Conservation (phyloP, 2,113 vertebrate species). For the Muntiacus muntjak region DNA sequence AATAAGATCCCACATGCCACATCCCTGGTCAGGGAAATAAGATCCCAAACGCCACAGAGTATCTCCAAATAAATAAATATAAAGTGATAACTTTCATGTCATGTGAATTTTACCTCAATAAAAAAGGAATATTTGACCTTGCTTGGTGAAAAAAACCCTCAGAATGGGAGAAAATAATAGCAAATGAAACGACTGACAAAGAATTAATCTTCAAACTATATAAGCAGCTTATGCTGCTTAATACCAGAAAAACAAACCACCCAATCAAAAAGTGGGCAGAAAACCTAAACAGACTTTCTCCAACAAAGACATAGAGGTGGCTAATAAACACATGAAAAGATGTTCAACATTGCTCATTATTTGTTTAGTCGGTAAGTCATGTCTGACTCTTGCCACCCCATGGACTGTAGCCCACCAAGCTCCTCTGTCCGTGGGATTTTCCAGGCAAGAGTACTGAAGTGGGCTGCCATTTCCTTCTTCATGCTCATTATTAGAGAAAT, state of each 20-base stretch:
- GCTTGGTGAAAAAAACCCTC: background rate
- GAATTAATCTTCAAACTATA: background rate
- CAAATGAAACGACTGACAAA: background rate
- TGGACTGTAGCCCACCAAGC: background rate
- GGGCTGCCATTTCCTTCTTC: background rate
- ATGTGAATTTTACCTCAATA: background rate
- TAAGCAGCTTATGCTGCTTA: background rate
- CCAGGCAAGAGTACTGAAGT: background rate
- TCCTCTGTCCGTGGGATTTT: background rate
- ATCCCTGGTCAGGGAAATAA: background rate
- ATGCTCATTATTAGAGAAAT: background rate
- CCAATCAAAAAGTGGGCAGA: background rate
- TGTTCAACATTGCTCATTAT: background rate
- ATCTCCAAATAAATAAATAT: background rate
- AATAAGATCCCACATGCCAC: background rate
- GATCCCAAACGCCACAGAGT: background rate
- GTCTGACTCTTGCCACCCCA: background rate
- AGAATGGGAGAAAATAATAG: background rate
- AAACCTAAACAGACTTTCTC: background rate
- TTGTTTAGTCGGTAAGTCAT: background rate
- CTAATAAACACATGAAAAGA: background rate
- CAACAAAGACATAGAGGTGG: background rate
- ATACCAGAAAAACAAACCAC: background rate
- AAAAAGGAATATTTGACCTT: background rate
- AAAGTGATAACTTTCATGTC: background rate